Base-by-base conservation (phyloP, 2,113 vertebrate genomes). In the Trichechus manatus region DNA sequence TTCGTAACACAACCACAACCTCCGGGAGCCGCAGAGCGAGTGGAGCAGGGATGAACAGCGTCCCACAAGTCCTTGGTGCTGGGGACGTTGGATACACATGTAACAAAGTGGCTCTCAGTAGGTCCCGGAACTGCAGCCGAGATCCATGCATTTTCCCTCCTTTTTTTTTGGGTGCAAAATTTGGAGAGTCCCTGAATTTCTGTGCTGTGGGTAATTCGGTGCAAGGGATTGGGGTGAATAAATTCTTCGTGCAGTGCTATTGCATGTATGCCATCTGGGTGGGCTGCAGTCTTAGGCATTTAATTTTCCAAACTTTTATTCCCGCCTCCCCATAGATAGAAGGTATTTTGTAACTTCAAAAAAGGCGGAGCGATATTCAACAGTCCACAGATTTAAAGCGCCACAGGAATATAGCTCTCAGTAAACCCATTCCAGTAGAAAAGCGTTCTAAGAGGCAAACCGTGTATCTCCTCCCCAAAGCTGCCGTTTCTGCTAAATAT, bases 21-120 rank as follows among this genome's bases (percentile, higher is more conserved):
- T 79, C 90, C 15, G 78, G 25, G 9, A 86, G 90, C 95, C 64
- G 95, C 85, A 3, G 91, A 56, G 92, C 89, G 1, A 97, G 33
- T 97, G 97, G 20, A 53, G 81, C 84, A 3, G 42, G 42, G 6
- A 33, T 17, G 50, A 66, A 77, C 66, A 1, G 59, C 1, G 87
- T 2, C 95, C 96, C 96, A 88, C 13, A 95, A 97, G 92, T 85
- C 96, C 44, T 66, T 36, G 84, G 80, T 90, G 96, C 97, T 9
- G 64, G 92, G 92, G 92, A 90, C 87, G 42, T 86, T 97, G 94
- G 97, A 97, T 98, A 98, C 97, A 97, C 72, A 97, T 98, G 97
- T 98, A 98, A 53, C 97, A 91, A 98, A 94, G 4, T 1, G 1
- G 87, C 31, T 23, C 50, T 5, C 22, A 0, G 70, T 10, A 23